Base-by-base conservation (phyloP, 2,113 vertebrate genomes). In the Larimichthys polyactis region DNA sequence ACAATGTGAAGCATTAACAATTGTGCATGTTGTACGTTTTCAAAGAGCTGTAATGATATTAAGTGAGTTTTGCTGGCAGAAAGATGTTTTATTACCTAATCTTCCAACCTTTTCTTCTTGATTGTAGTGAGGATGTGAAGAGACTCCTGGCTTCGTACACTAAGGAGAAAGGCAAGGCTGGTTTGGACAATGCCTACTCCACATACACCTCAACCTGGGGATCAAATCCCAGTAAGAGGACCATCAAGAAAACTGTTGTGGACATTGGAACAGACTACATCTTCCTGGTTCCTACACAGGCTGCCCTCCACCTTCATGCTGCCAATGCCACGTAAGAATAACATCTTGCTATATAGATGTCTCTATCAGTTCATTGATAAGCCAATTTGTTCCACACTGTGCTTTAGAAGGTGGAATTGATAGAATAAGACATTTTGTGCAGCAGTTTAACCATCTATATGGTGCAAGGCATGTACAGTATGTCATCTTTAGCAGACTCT, bases 251-350 rank as follows among this genome's bases (percentile, higher is more conserved):
- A 90, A 98, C 98, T 0, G 84, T 97, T 29, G 95, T 99, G 75
- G 94, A 92, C 0, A 60, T 98, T 4, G 82, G 92, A 81, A 99
- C 97, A 0, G 98, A 99, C 83, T 92, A 94, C 84, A 95, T 97
- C 76, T 99, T 99, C 94, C 93, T 99, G 86, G 65, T 97, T 19
- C 96, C 98, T 44, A 96, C 96, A 0, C 93, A 98, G 93, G 54
- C 68, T 3, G 43, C 96, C 0, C 91, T 99, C 58, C 94, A 96
- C 17, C 95, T 96, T 86, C 98, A 99, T 59, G 65, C 83, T 51
- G 22, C 91, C 64, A 86, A 96, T 0, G 95, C 97, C 83, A 94
- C n/a, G 98, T 99, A 76, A 96, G 96, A 65, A 83, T 22, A 71
- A 22, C 3, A 60, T 51, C 49, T 58, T 75, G 1, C 2, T 27